Conservation (phyloP, 2,113 vertebrate species). For the Paraplagusia blochii region DNA sequence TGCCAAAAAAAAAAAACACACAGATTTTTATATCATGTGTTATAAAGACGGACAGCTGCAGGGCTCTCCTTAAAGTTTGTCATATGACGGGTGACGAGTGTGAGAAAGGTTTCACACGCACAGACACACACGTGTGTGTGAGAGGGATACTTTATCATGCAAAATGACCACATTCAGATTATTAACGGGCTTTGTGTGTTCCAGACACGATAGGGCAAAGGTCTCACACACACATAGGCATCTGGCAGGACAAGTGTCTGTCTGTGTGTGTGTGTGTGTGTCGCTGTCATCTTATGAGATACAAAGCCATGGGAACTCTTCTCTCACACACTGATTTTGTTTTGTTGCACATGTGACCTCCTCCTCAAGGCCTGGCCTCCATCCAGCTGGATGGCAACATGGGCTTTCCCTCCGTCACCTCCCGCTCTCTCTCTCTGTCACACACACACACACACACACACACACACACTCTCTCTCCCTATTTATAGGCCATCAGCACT, state of each 20-base stretch:
- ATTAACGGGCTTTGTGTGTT: constrained; percentile 36
- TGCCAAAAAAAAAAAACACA: no score
- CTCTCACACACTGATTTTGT: neutral
- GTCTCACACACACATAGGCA: constrained; percentile 18
- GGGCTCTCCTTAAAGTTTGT: no score
- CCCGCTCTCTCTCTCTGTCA: no score
- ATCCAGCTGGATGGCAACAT: no score
- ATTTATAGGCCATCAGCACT: no score
- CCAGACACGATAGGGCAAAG: constrained; percentile 34
- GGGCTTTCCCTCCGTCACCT: no score
- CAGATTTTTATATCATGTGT: neutral
- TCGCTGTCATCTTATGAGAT: constrained; percentile 28
- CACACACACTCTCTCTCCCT: no score
- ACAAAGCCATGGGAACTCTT: constrained; percentile 35
- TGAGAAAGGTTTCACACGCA: neutral
- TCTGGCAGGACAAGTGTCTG: constrained; percentile 21
- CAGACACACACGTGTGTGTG: constrained; percentile 10
- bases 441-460: no score
- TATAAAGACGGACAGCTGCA: neutral
- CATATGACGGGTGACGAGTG: neutral
- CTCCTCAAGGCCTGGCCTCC: no score
- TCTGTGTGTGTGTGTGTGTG: constrained; percentile 11
- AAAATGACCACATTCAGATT: constrained; percentile 27
- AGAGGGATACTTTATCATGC: constrained; percentile 42
- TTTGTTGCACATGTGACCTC: no score